Evolutionary conservation across 2,888 invertebrate genomes (phyloP).

Genomic region (Quadriops clusia): DNA sequence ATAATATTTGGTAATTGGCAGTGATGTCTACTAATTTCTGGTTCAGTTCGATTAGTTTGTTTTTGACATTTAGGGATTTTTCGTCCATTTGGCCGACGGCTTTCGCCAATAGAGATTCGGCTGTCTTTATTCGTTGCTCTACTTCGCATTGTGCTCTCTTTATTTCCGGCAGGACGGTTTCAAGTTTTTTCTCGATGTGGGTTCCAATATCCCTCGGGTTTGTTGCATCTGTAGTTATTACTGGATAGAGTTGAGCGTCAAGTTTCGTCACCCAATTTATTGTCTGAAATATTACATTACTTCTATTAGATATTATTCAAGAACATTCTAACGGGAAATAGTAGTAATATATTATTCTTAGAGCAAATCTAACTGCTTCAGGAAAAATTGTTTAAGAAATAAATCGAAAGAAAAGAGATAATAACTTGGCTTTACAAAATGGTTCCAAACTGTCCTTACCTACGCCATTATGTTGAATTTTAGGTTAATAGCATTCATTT

Average conservation of each 20-base stretch:
- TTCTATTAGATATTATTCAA: no score
- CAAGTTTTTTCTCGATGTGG: slow-evolving; percentile 46
- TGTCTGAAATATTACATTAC: slow-evolving; percentile 44
- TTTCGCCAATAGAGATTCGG: slow-evolving; percentile 50
- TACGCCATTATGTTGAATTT: no score
- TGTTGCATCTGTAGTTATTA: slow-evolving; percentile 51
- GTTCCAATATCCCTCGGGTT: slow-evolving; percentile 44
- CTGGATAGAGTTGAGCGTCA: slow-evolving; percentile 63
- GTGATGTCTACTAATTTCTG: slow-evolving; percentile 54
- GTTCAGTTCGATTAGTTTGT: slow-evolving; percentile 53
- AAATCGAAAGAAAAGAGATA: no score
- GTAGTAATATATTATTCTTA: no score
- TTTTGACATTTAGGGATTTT: slow-evolving; percentile 49
- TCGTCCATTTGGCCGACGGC: slow-evolving; percentile 39
- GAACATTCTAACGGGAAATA: no score
- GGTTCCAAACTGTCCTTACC: no score
- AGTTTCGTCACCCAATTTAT: slow-evolving; percentile 55
- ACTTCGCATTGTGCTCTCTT: slow-evolving; percentile 54
- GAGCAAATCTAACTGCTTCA: no score
- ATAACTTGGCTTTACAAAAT: no score
- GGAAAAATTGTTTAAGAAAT: no score
- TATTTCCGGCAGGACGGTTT: slow-evolving; percentile 46
- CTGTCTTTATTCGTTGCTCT: slow-evolving; percentile 52
- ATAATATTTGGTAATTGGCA: slow-evolving; percentile 57
- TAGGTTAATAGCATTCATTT: no score